Conservation (phyloP, 2,113 vertebrate genomes). For the Paracanthobrama guichenoti region DNA sequence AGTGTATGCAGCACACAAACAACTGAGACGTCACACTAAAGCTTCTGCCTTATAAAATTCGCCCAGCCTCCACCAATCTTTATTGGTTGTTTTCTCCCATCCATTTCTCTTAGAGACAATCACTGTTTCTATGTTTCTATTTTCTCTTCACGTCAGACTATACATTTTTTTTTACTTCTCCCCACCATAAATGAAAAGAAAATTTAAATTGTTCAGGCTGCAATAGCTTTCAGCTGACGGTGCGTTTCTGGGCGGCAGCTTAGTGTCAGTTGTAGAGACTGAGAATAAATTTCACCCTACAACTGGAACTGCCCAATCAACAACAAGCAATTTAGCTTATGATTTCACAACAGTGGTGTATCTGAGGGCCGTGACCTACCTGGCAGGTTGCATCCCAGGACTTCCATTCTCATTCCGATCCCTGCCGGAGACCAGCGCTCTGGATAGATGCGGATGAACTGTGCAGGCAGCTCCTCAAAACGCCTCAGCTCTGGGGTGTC, state of each 20-base stretch:
- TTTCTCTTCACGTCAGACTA: neutral
- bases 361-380: conserved; percentile 74
- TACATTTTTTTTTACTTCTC: neutral
- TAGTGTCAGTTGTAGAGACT: neutral
- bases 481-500: conserved; percentile 93
- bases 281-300: conserved; percentile 8
- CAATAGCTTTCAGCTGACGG: neutral
- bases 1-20: neutral
- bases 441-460: conserved; percentile 87
- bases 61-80: neutral
- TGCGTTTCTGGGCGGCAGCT: neutral
- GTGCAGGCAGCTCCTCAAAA: conserved; percentile 86
- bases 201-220: neutral
- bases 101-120: neutral
- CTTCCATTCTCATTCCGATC: conserved; percentile 96
- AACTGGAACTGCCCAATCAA: conserved; percentile 3
- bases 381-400: conserved; percentile 94
- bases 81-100: conserved; percentile 6
- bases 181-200: conserved; percentile 7
- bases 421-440: conserved; percentile 95
- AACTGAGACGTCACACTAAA: neutral
- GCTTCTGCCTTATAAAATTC: neutral
- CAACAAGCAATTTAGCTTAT: neutral
- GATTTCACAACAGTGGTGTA: neutral
- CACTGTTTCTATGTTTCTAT: conserved; percentile 6